A percentile compares a stretch with the other conserved stretches of the same genome.
These are phyloP conservation scores for Salvelinus fontinalis DNA, from an alignment of 2,113 vertebrate genomes.

Conservation along the genomic window DNA sequence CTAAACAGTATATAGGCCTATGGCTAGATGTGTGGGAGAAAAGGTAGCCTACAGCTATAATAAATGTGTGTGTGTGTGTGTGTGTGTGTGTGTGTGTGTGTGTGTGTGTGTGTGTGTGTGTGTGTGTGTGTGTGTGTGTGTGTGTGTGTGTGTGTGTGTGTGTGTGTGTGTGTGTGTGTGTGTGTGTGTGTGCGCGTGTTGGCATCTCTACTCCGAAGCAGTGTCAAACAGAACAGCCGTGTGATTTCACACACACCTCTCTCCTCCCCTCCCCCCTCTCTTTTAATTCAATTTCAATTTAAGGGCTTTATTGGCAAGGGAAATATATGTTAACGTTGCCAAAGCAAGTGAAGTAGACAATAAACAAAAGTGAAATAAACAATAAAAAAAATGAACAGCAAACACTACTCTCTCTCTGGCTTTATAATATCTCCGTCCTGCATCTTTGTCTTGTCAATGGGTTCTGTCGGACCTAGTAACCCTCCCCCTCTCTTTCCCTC, in stretches of 20 bases:
- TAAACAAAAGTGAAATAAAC: too few species aligned
- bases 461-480: conserved; percentile 72
- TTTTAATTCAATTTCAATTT: background rate
- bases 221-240: conserved; percentile 54
- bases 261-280: conserved; percentile 1
- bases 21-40: conserved; percentile 5
- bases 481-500: conserved; percentile 32
- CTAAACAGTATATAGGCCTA: background rate
- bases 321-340: too few species aligned
- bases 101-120: conserved; percentile 37
- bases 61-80: conserved; percentile 36
- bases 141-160: conserved; percentile 26
- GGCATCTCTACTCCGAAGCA: conserved; percentile 29
- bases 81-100: conserved; percentile 24
- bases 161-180: conserved; percentile 18
- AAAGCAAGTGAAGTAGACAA: too few species aligned
- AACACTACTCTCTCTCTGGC: background rate
- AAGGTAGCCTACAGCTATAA: too few species aligned
- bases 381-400: too few species aligned
- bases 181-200: conserved; percentile 25
- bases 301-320: too few species aligned
- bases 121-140: conserved; percentile 37
- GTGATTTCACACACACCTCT: conserved; percentile 42
- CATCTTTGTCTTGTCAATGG: conserved; percentile 77
- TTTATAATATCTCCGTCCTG: conserved; percentile 58